Conservation (phyloP, 2,797 vertebrate genomes). For the Threskiornis aethiopicus region DNA sequence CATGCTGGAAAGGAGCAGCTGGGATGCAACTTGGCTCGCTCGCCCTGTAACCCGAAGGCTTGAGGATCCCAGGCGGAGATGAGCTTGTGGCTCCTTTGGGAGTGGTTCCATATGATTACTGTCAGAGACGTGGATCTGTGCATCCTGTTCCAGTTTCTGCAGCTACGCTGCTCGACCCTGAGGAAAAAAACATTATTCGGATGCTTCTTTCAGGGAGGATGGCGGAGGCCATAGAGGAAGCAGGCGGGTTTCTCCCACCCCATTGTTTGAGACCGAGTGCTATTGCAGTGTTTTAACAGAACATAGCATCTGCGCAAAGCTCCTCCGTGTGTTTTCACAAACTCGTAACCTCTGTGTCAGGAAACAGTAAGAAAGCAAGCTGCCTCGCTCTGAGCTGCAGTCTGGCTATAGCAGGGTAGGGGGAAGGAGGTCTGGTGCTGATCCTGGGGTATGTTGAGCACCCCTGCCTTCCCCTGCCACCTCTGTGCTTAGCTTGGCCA, state of each 20-base stretch:
- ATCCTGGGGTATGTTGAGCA: background rate
- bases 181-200: background rate
- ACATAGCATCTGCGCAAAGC: background rate
- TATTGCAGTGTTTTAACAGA: background rate
- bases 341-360: no score
- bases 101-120: background rate
- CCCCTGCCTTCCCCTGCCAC: background rate
- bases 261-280: background rate
- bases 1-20: background rate
- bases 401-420: background rate
- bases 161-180: background rate
- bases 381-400: no score
- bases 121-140: background rate
- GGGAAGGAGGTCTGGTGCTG: background rate
- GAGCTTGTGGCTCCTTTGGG: background rate
- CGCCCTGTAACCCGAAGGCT: fast-evolving
- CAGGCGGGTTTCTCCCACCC: background rate
- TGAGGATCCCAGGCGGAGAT: background rate
- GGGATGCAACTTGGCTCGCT: background rate
- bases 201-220: background rate
- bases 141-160: background rate
- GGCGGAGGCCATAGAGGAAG: background rate
- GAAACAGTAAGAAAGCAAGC: background rate
- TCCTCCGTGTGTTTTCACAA: background rate
- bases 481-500: background rate